Conservation (phyloP, 2,113 vertebrate species). For the Hippocampus comes region DNA sequence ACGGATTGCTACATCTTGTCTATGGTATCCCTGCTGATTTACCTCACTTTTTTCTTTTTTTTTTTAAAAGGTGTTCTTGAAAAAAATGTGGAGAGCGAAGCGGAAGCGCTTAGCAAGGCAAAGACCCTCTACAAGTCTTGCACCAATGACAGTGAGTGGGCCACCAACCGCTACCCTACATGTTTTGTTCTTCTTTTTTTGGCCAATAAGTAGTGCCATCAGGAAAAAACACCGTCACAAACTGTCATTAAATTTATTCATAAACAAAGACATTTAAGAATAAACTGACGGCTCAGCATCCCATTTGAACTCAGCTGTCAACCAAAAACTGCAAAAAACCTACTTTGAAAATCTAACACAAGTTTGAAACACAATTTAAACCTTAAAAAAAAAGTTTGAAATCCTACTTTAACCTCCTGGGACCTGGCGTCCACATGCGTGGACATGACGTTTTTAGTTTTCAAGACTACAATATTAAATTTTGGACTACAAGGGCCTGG, state of each 20-base stretch:
- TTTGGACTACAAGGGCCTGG: too few species aligned
- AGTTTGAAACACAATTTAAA: too few species aligned
- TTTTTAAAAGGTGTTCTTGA: conserved; percentile 77
- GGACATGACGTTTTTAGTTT: too few species aligned
- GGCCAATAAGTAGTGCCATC: neutral
- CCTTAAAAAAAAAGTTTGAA: too few species aligned
- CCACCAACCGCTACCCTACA: neutral
- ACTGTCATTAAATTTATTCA: too few species aligned
- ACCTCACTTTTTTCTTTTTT: conserved; percentile 34
- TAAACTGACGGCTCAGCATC: too few species aligned
- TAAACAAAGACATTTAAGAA: too few species aligned
- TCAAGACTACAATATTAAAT: too few species aligned
- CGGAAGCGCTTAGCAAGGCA: conserved; percentile 82
- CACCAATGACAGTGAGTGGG: conserved; percentile 87
- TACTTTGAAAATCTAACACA: neutral
- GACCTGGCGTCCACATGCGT: too few species aligned
- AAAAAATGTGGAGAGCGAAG: conserved; percentile 69
- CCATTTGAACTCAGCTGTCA: neutral
- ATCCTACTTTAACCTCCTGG: too few species aligned
- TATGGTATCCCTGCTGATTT: neutral
- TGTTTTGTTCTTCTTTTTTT: neutral
- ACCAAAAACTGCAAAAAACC: neutral
- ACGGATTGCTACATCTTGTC: neutral
- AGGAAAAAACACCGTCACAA: neutral
- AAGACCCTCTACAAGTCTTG: conserved; percentile 91